Conservation (phyloP, 2,797 vertebrate genomes). For the Sternotherus odoratus region DNA sequence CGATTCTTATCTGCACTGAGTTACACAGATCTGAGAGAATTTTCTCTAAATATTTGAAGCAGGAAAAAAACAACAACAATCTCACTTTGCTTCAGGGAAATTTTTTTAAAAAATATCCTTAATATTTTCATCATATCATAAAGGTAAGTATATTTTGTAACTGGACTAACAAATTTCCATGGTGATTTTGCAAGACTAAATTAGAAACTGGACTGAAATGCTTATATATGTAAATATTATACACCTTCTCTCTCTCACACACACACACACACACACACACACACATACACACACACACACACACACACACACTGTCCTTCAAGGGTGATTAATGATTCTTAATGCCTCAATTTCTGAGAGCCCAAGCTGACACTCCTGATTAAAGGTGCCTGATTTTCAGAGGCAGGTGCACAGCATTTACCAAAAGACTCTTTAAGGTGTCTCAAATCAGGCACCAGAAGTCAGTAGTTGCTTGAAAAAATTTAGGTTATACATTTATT, state of each 20-base stretch:
- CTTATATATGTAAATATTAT: not conserved
- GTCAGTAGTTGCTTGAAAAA: not conserved
- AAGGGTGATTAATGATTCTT: not conserved
- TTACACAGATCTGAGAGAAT: not conserved
- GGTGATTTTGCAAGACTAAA: not conserved
- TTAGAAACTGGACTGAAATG: not conserved
- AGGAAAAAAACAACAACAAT: not conserved
- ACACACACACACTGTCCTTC: not conserved
- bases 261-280: not conserved
- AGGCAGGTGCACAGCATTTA: not conserved
- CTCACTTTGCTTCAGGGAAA: not conserved
- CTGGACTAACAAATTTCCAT: not conserved
- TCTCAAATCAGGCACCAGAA: not conserved
- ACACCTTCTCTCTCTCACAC: not conserved
- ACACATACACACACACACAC: not conserved
- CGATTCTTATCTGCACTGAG: not conserved
- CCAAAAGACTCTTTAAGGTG: not conserved
- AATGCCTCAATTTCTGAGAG: not conserved
- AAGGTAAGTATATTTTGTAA: not conserved
- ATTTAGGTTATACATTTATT: not conserved
- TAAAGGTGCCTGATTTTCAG: not conserved
- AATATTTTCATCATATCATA: not conserved
- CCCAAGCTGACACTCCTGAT: not conserved
- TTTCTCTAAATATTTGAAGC: accelerated
- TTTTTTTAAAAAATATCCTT: not conserved